These are phyloP conservation scores for Agrotis puta DNA, from an alignment of 2,888 invertebrate species.

Conservation along the genomic window DNA sequence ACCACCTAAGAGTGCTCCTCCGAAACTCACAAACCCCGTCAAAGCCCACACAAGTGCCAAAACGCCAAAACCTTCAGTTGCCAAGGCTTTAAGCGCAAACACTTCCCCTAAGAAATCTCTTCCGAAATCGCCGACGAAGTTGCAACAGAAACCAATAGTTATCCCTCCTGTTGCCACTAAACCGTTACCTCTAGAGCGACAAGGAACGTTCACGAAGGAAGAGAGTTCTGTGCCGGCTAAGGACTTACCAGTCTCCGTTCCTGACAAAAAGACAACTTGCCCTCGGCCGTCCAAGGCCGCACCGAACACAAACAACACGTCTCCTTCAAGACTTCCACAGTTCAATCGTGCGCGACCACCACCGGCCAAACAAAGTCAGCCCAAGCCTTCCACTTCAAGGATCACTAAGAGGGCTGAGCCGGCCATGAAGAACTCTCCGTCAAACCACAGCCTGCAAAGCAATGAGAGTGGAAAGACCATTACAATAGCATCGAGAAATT, in stretches of 20 bases:
- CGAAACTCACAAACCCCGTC: constrained; percentile 67
- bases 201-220: constrained; percentile 98
- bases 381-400: constrained; percentile 71
- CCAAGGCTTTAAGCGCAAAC: constrained; percentile 75
- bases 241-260: constrained; percentile 81
- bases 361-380: constrained; percentile 72
- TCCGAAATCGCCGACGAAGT: constrained; percentile 79
- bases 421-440: constrained; percentile 87
- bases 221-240: constrained; percentile 89
- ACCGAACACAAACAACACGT: constrained; percentile 82
- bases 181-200: constrained; percentile 93
- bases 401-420: constrained; percentile 74
- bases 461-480: constrained; percentile 87
- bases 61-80: constrained; percentile 72
- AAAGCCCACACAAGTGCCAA: constrained; percentile 81
- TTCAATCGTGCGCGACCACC: constrained; percentile 76
- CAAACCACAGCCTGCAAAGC: constrained; percentile 91
- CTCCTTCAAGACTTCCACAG: constrained; percentile 86
- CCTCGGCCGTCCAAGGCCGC: constrained; percentile 75
- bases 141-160: constrained; percentile 73
- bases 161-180: constrained; percentile 77
- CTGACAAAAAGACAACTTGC: constrained; percentile 75
- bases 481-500: constrained; percentile 80
- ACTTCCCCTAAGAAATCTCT: constrained; percentile 84
- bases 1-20: constrained; percentile 71